Evolutionary conservation across 2,113 vertebrate genomes (phyloP), one percentile per base, ranked within the genome.

Genomic region (Gobio gobio): DNA sequence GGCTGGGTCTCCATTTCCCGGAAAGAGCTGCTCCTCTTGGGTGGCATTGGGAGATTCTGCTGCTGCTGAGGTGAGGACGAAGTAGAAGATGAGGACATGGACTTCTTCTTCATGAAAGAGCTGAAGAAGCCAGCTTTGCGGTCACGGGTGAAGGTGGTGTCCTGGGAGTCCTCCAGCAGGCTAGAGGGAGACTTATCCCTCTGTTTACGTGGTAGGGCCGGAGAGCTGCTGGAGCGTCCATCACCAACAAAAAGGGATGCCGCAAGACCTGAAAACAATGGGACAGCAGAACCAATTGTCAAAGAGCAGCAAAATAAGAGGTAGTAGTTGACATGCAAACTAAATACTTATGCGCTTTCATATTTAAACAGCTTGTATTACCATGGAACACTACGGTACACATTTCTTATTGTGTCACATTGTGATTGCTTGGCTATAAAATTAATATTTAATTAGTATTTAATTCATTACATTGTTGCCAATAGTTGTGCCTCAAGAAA

Each of bases 51-150:
- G 59, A 97, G 97, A 1, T 96, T 98, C 77, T 94, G 94, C 49
- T 94, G 94, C 14, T 90, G 92, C 40, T 93, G 93, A 47, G 92
- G 93, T 24, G 93, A 92, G 0, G 91, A 87, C 0, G 93, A 83
- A 2, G 88, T 84, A 4, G 89, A 92, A 43, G 93, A 93, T 1
- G 94, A 86, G 5, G 91, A 93, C 14, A 92, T 0, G 9, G 94
- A 92, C 89, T 98, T 98, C 92, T 99, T 99, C 92, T 96, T 99
- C 92, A 99, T 99, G 85, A 99, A 99, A 54, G 98, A 99, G 92
- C 98, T 99, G 93, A 99, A 99, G 94, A 99, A 99, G 89, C 97
- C 97, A 1, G 97, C 96, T 89, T 99, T 99, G 79, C 98, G 96
- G 89, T 99, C 98, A 84, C 98, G 94, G 40, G 96, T 98, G 89